phyloP scores from a whole-genome alignment of 2,797 vertebrate genomes.

The Catamblyrhynchus diadema region DNA sequence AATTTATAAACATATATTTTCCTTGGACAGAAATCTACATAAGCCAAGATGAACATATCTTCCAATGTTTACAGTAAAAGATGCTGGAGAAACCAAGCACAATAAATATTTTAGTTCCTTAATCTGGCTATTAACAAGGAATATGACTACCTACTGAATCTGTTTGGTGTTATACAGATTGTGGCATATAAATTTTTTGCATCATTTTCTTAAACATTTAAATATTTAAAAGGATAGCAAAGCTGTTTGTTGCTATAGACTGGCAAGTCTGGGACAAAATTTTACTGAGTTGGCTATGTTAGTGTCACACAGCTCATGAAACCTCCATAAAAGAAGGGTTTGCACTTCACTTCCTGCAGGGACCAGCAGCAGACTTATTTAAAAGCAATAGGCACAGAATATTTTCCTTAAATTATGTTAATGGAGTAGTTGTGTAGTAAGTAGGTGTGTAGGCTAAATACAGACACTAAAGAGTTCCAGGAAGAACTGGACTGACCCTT shows the following conservation, averaged over 20 bases:
- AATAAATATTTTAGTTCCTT: conserved; percentile 54
- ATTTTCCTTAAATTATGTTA: conserved; percentile 17
- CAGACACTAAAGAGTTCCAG: background rate
- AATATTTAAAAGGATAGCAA: background rate
- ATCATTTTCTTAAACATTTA: background rate
- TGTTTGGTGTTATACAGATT: background rate
- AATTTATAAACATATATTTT: conserved; percentile 60
- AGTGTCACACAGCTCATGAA: background rate
- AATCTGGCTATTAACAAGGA: conserved; percentile 28
- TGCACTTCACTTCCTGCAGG: background rate
- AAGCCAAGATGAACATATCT: background rate
- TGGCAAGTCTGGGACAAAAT: background rate
- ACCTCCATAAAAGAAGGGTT: background rate
- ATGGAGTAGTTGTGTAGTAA: background rate
- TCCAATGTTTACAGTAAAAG: conserved; percentile 34
- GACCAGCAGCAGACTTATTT: background rate
- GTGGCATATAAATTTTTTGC: background rate
- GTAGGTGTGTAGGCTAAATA: background rate
- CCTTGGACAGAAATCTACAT: conserved; percentile 31
- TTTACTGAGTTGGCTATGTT: background rate
- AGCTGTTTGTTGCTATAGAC: background rate
- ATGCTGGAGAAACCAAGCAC: conserved; percentile 12
- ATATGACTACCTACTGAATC: conserved; percentile 4
- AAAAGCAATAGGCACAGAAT: background rate
- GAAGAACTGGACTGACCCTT: background rate